Conservation (phyloP, 2,888 invertebrate genomes). For the Macropis europaea region DNA sequence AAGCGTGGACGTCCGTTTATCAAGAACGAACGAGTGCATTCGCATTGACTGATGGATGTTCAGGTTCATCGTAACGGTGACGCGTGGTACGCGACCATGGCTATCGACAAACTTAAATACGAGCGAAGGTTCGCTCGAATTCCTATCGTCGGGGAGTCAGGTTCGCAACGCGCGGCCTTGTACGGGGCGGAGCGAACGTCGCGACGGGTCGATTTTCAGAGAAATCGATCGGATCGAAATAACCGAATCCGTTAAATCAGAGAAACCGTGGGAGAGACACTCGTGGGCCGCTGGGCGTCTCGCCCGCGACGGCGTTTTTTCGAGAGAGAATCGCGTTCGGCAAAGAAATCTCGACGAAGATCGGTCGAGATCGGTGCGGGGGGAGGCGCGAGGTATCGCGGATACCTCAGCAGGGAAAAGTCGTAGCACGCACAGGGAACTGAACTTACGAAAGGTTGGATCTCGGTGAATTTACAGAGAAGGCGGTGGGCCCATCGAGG, state of each 20-base stretch:
- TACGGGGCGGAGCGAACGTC: background rate
- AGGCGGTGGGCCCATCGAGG: conserved; percentile 75
- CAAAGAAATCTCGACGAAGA: too few relatives aligned
- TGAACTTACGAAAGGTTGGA: conserved; percentile 64
- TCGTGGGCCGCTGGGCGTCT: too few relatives aligned
- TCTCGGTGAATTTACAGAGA: conserved; percentile 74
- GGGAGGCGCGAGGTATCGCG: too few relatives aligned
- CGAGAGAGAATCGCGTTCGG: too few relatives aligned
- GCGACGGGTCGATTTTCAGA: background rate
- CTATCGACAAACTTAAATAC: conserved; percentile 56
- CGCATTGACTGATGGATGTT: conserved; percentile 79
- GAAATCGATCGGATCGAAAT: background rate
- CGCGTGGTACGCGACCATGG: conserved; percentile 60
- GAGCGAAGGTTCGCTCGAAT: conserved; percentile 31
- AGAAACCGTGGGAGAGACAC: too few relatives aligned
- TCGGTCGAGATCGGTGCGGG: too few relatives aligned
- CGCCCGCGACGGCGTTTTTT: too few relatives aligned
- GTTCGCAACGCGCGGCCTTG: background rate
- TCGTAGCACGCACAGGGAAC: conserved; percentile 13
- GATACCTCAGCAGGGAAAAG: background rate
- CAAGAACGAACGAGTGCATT: conserved; percentile 80
- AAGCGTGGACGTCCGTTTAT: conserved; percentile 79
- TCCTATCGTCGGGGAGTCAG: conserved; percentile 10
- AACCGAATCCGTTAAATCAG: too few relatives aligned
- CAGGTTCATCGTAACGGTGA: conserved; percentile 73